These are phyloP conservation scores for Lingula anatina DNA, from an alignment of 2,888 invertebrate species.

Conservation along the genomic window DNA sequence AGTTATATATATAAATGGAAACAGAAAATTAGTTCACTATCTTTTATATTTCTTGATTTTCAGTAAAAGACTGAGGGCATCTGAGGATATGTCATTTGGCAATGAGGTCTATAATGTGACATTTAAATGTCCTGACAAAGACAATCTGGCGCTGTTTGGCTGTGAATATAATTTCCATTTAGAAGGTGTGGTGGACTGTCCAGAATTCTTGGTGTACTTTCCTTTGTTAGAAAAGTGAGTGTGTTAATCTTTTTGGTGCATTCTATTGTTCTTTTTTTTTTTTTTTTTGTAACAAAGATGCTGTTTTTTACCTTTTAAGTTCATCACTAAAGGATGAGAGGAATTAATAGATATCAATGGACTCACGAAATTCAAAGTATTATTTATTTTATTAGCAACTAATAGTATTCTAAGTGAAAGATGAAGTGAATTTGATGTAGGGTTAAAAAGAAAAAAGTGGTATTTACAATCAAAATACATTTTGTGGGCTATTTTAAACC, in stretches of 20 bases:
- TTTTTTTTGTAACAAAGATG: neutral
- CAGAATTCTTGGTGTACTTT: slow-evolving; percentile 95
- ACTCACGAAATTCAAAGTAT: neutral
- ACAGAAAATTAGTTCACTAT: neutral
- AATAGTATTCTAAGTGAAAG: neutral
- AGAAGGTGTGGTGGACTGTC: slow-evolving; percentile 96
- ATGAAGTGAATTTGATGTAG: neutral
- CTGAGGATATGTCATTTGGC: slow-evolving; percentile 43
- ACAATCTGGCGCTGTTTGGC: slow-evolving; percentile 75
- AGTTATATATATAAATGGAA: too few species aligned
- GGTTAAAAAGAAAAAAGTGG: too few species aligned
- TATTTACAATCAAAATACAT: too few species aligned
- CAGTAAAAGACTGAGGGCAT: slow-evolving; percentile 33
- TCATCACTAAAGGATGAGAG: neutral
- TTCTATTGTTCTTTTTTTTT: too few species aligned
- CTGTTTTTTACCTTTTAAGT: neutral
- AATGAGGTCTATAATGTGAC: slow-evolving; percentile 56
- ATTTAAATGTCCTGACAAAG: slow-evolving; percentile 43
- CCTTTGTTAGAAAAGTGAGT: slow-evolving; percentile 63
- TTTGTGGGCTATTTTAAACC: too few species aligned
- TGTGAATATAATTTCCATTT: slow-evolving; percentile 92
- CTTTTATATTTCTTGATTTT: slow-evolving; percentile 8
- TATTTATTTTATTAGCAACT: neutral
- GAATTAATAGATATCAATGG: neutral
- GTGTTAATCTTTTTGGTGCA: neutral